Evolutionary conservation across 2,113 vertebrate species (phyloP).

Genomic region (Martes martes): DNA sequence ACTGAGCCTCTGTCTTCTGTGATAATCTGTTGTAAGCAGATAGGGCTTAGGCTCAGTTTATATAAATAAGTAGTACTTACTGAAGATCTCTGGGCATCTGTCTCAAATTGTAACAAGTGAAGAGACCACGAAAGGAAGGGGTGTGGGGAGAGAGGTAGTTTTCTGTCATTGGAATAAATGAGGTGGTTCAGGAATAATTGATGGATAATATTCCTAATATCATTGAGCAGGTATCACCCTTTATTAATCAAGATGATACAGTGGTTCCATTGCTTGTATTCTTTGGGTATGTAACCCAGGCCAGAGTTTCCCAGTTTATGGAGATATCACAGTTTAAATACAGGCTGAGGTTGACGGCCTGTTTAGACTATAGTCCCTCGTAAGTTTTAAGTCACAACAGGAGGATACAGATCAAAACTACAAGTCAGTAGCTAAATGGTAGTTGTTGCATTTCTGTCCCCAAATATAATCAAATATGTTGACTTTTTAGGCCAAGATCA

Average conservation of each 20-base stretch:
- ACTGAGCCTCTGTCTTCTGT: background rate
- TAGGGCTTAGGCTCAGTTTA: background rate
- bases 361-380: background rate
- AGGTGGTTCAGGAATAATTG: background rate
- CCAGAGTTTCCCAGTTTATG: background rate
- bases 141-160: background rate
- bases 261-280: background rate
- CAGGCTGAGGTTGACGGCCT: background rate
- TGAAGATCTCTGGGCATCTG: background rate
- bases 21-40: background rate
- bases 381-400: background rate
- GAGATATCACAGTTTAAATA: background rate
- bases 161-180: background rate
- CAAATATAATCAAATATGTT: slow-evolving; percentile 17
- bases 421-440: background rate
- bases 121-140: background rate
- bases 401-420: background rate
- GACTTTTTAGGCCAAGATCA: background rate
- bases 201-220: background rate
- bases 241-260: background rate
- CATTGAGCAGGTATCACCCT: background rate
- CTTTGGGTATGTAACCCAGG: background rate
- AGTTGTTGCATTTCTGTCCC: background rate
- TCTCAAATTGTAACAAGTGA: background rate
- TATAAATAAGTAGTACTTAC: background rate